Evolutionary conservation across 2,888 invertebrate genomes (phyloP).

Genomic region (Cecidostiba fungosa): DNA sequence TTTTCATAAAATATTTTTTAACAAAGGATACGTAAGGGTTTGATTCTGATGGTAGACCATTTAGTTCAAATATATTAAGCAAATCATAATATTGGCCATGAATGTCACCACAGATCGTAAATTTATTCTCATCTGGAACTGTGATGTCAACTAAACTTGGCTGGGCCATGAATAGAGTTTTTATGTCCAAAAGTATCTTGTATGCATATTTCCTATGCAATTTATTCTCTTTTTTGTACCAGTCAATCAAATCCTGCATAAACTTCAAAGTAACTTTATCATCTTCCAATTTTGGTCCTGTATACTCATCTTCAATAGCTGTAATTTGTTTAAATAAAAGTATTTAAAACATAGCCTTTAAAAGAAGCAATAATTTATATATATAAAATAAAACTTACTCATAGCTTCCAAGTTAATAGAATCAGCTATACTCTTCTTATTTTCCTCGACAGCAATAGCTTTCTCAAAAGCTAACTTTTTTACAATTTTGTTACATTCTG

Average conservation of each 20-base stretch:
- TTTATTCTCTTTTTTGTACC: slow-evolving; percentile 94
- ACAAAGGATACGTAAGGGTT: slow-evolving; percentile 93
- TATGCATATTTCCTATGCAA: slow-evolving; percentile 98
- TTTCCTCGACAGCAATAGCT: slow-evolving; percentile 96
- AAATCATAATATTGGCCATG: slow-evolving; percentile 99
- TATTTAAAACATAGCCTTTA: neutral
- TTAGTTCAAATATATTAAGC: slow-evolving; percentile 97
- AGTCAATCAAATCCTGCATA: slow-evolving; percentile 93
- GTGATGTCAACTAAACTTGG: slow-evolving; percentile 95
- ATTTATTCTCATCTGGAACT: slow-evolving; percentile 93
- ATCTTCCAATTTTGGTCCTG: slow-evolving; percentile 93
- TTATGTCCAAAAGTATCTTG: slow-evolving; percentile 96
- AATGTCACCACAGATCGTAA: slow-evolving; percentile 99
- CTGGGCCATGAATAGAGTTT: slow-evolving; percentile 90
- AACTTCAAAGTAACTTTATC: slow-evolving; percentile 94
- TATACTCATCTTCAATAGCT: slow-evolving; percentile 97
- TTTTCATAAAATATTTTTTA: slow-evolving; percentile 30
- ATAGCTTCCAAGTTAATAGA: slow-evolving; percentile 94
- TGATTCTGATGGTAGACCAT: slow-evolving; percentile 95
- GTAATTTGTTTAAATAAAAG: slow-evolving; percentile 68
- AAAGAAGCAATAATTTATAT: neutral
- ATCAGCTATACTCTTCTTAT: slow-evolving; percentile 92
- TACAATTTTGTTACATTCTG: slow-evolving; percentile 97
- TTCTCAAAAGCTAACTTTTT: slow-evolving; percentile 97
- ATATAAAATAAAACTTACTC: slow-evolving; percentile 83